A percentile compares a stretch with the other conserved stretches of the same genome.
These are phyloP conservation scores for Percina caprodes DNA, from an alignment of 2,113 vertebrate species.

Conservation along the genomic window DNA sequence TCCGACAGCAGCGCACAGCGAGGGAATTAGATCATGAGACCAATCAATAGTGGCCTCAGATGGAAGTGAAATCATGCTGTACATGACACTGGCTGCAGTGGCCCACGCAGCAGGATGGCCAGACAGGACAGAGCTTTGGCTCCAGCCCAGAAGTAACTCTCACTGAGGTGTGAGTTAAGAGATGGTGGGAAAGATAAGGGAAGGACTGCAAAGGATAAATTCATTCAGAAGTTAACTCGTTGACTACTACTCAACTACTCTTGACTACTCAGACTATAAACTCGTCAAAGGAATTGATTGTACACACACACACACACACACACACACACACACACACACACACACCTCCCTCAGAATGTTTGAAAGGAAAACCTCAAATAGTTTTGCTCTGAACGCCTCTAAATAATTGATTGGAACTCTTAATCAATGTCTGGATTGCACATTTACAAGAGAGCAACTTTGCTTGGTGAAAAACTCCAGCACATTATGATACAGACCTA, in stretches of 20 bases:
- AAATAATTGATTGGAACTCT: constrained; percentile 59
- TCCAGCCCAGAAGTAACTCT: constrained; percentile 39
- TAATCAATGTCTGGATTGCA: constrained; percentile 65
- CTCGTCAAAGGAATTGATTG: constrained; percentile 42
- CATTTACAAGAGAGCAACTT: constrained; percentile 51
- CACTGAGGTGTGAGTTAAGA: constrained; percentile 32
- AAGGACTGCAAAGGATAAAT: constrained; percentile 29
- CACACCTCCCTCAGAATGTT: constrained; percentile 14
- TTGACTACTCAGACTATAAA: constrained; percentile 35
- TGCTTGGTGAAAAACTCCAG: constrained; percentile 45
- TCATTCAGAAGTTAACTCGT: constrained; percentile 28
- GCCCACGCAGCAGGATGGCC: constrained; percentile 12
- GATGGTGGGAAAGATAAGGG: constrained; percentile 6
- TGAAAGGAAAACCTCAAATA: constrained; percentile 40
- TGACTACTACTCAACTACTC: no score
- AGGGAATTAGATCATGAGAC: constrained; percentile 73
- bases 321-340: background rate
- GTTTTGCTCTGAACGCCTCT: constrained; percentile 35
- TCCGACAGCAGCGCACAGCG: constrained; percentile 51
- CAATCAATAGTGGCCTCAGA: constrained; percentile 68
- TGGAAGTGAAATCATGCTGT: constrained; percentile 52
- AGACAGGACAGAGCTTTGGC: constrained; percentile 37
- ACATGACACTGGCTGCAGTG: constrained; percentile 41
- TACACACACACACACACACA: background rate
- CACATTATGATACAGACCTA: constrained; percentile 44